Base-by-base conservation (phyloP, 1,140 invertebrate genomes). In the Zelostemma sp. region DNA sequence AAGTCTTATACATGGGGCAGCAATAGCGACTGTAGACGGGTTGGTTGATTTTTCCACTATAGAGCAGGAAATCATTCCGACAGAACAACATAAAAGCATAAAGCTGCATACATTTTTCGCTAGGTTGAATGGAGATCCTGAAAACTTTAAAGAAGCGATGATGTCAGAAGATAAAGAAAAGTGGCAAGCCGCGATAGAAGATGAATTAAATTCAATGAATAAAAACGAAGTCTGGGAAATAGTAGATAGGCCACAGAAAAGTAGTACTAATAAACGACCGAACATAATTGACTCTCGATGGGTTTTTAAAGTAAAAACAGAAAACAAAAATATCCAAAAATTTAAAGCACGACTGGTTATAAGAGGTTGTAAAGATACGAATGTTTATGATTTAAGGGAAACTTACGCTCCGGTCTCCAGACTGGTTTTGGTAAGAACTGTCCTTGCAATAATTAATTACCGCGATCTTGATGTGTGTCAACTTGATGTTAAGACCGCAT, bases 401-500 rank as follows among this genome's bases (percentile, higher is more conserved):
- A 61, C 64, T 11, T 81, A 74, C n/a, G 33, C 33, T 9, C 33
- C 33, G 6, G 33, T 35, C n/a, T n/a, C n/a, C 1, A 35, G 33
- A 35, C 1, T 63, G 18, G 1, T 25, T 1, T 19, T 87, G 56
- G 73, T 76, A 6, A 46, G 70, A 70, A 35, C 43, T n/a, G 15
- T 40, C 1, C 19, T 65, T 1, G 54, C 55, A 0, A 41, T 58
- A 1, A 53, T 47, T 1, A 65, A 65, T 41, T 58, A 58, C 31
- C 41, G 55, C 19, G 58, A 71, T 16, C 58, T 74, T 19, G 12
- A 74, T 3, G 47, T 78, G 4, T 15, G 47, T 5, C 81, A 84
- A 54, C 68, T 84, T 43, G 86, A 86, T 73, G 80, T 83, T 1
- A 73, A 73, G 57, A 80, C 83, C 43, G 81, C 82, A 14, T 85